These are phyloP conservation scores for Dolomedes plantarius DNA, from an alignment of 2,888 invertebrate species.

Conservation along the genomic window DNA sequence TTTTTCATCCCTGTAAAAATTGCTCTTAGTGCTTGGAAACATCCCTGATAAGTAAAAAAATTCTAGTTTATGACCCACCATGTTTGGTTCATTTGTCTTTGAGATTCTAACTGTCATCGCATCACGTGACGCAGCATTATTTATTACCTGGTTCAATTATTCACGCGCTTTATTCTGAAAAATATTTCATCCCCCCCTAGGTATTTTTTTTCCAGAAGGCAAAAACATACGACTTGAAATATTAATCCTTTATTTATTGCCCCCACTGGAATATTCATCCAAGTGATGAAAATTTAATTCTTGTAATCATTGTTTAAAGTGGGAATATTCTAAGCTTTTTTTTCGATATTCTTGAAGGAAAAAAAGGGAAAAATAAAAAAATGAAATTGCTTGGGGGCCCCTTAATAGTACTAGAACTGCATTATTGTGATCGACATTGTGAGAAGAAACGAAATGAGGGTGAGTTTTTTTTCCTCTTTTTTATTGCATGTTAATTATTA, in stretches of 20 bases:
- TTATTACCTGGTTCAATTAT: slow-evolving; percentile 56
- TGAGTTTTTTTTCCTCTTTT: not conserved
- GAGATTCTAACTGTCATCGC: slow-evolving; percentile 59
- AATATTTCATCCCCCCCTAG: slow-evolving; percentile 22
- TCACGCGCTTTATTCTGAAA: slow-evolving; percentile 46
- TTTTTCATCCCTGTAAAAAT: slow-evolving; percentile 5
- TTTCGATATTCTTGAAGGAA: not conserved
- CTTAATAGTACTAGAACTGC: not conserved
- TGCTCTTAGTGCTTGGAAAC: slow-evolving; percentile 27
- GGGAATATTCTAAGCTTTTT: slow-evolving; percentile 18
- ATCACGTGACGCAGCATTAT: slow-evolving; percentile 40
- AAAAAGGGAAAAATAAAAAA: not conserved
- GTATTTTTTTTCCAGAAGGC: slow-evolving; percentile 16
- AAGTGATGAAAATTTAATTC: slow-evolving; percentile 62
- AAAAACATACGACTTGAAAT: slow-evolving; percentile 44
- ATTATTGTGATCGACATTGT: not conserved
- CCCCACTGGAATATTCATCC: slow-evolving; percentile 40
- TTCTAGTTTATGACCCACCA: slow-evolving; percentile 63
- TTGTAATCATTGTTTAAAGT: slow-evolving; percentile 41
- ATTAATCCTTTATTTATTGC: slow-evolving; percentile 66
- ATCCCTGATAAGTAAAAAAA: slow-evolving; percentile 37
- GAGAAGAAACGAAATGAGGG: not conserved
- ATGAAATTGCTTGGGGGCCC: not conserved
- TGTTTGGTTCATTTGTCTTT: slow-evolving; percentile 67
- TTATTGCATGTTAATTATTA: not conserved